Conservation (phyloP, 2,888 invertebrate genomes). For the Syrphus vitripennis region DNA sequence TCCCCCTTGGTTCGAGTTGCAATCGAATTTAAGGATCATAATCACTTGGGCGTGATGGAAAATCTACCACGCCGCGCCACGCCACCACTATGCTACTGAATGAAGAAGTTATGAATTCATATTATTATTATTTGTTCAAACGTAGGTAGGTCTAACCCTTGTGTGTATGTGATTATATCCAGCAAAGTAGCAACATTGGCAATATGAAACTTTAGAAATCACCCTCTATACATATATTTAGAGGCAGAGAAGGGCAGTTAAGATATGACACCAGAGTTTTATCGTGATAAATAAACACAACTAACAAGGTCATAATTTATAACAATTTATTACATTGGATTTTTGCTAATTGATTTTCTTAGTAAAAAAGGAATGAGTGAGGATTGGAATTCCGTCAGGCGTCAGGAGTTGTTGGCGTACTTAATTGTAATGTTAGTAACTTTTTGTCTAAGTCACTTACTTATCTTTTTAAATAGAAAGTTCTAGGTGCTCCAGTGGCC, state of each 20-base stretch:
- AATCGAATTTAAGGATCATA: slow-evolving; percentile 67
- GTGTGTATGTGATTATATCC: not conserved
- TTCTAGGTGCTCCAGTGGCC: too few relatives aligned
- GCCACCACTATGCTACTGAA: slow-evolving; percentile 11
- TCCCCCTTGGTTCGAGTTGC: slow-evolving; percentile 27
- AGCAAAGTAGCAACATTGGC: slow-evolving; percentile 1
- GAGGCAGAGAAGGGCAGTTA: not conserved
- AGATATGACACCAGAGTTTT: slow-evolving; percentile 64
- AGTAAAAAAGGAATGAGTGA: not conserved
- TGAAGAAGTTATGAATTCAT: slow-evolving; percentile 66
- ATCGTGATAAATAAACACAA: slow-evolving; percentile 64
- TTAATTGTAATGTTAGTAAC: not conserved
- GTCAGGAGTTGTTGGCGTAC: not conserved
- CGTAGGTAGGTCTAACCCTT: slow-evolving; percentile 6
- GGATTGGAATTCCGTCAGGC: not conserved
- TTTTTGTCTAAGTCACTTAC: too few relatives aligned
- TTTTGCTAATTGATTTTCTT: slow-evolving; percentile 49
- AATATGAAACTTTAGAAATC: slow-evolving; percentile 21
- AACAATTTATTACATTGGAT: slow-evolving; percentile 29
- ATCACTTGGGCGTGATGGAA: slow-evolving; percentile 69
- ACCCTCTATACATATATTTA: slow-evolving; percentile 12
- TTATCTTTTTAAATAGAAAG: too few relatives aligned
- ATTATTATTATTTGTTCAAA: slow-evolving; percentile 24
- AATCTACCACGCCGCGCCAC: slow-evolving; percentile 58
- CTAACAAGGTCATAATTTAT: slow-evolving; percentile 68